phyloP scores from a whole-genome alignment of 2,113 vertebrate genomes.

The Hemiprocne comata region DNA sequence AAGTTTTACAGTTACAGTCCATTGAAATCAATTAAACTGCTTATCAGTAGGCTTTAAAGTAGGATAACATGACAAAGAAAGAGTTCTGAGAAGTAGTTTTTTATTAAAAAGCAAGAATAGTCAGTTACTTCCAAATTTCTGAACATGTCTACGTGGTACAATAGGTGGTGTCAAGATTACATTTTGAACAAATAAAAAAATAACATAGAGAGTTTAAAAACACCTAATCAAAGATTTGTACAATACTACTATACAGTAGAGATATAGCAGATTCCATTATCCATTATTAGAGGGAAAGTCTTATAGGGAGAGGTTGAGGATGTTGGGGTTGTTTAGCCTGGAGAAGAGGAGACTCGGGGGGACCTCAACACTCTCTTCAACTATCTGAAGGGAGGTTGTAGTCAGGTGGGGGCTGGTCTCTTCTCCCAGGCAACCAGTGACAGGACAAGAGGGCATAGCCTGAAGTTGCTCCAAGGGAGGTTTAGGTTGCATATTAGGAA shows the following conservation, averaged over 20 bases:
- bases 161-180: not conserved
- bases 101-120: not conserved
- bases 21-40: not conserved
- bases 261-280: not conserved
- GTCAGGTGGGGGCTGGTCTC: no score
- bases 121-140: not conserved
- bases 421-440: no score
- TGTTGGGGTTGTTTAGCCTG: no score
- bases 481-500: no score
- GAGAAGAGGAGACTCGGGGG: no score
- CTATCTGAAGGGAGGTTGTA: no score
- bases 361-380: no score
- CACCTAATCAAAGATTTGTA: not conserved
- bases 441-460: no score
- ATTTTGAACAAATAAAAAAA: conserved; percentile 11
- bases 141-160: not conserved
- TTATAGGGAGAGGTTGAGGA: no score
- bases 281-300: no score
- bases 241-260: not conserved
- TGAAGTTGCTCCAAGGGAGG: no score
- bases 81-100: not conserved
- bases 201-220: not conserved
- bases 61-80: not conserved
- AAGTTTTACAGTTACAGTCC: not conserved
- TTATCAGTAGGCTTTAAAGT: not conserved